Base-by-base conservation (phyloP, 2,113 vertebrate species). In the Corythaeola cristata region DNA sequence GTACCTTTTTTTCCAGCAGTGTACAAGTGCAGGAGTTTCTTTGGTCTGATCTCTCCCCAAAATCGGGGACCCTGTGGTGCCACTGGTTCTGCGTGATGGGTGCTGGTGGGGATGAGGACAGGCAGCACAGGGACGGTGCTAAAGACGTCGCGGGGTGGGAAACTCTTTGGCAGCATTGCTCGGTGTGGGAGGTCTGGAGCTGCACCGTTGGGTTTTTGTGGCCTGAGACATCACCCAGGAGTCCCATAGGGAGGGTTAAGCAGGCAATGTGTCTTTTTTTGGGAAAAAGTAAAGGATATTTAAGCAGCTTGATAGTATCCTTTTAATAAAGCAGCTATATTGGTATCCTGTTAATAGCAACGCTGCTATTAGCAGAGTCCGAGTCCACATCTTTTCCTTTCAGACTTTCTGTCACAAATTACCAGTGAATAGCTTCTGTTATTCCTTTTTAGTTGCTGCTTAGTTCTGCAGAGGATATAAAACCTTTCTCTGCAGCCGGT, bases 51-150 rank as follows among this genome's bases (percentile, higher is more conserved):
- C 18, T 16, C 0, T 45, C 30, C 49, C 62, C 16, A 5, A 49
- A 11, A 59, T n/a, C 15, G 6, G 2, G 27, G 24, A 5, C n/a
- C 33, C 24, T 1, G 20, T 39, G 72, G 58, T 50, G 13, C 27
- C 56, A 35, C 56, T n/a, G 71, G 49, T 5, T 50, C 37, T 5
- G 3, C 0, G 9, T 23, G 68, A 41, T 24, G 64, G 26, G 26
- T 8, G 30, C 27, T 22, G 7, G 60, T 3, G 47, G 67, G 44
- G 24, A 17, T 3, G 23, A 35, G 64, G 59, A 12, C 7, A 7
- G 49, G 52, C 74, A 27, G 58, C 56, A 0, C 1, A 5, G 50
- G 55, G 44, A 18, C 0, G 0, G 2, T 4, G 18, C 3, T 52
- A 35, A 6, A 45, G 62, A 3, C 14, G 2, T 12, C 3, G 20